These are phyloP conservation scores for Corydoras maculifer DNA, from an alignment of 2,113 vertebrate species.

Conservation along the genomic window DNA sequence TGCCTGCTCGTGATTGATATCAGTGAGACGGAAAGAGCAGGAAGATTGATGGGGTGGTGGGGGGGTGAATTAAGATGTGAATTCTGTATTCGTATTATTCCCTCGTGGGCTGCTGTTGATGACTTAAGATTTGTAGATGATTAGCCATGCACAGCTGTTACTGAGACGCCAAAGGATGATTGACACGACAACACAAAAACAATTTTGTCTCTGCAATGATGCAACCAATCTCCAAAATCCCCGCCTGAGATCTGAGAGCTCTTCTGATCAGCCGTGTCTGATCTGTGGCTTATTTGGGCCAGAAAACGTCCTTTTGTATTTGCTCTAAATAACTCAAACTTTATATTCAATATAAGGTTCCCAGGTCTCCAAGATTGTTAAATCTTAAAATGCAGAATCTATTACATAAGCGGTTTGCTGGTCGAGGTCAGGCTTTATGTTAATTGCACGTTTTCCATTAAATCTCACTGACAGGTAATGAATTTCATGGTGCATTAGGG, in stretches of 20 bases:
- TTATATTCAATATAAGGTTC: too few species aligned
- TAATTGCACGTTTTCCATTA: too few species aligned
- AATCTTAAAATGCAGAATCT: too few species aligned
- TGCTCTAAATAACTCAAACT: neutral
- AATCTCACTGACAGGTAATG: too few species aligned
- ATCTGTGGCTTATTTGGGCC: neutral
- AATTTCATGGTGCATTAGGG: too few species aligned
- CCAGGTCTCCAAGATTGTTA: too few species aligned
- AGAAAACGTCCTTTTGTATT: neutral
- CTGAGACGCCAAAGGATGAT: conserved; percentile 29
- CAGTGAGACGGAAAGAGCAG: neutral
- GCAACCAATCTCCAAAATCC: conserved; percentile 5
- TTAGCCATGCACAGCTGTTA: conserved; percentile 29
- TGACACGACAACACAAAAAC: conserved; percentile 14
- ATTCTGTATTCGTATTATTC: conserved; percentile 18
- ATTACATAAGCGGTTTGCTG: too few species aligned
- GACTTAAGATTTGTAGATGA: conserved; percentile 28
- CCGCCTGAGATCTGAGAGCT: neutral
- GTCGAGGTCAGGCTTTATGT: too few species aligned
- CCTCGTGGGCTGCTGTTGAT: conserved; percentile 12
- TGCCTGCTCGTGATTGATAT: neutral
- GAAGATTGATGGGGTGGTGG: neutral
- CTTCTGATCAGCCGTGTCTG: neutral
- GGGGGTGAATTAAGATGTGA: conserved; percentile 15
- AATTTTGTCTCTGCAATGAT: conserved; percentile 1